A percentile compares a stretch with the other conserved stretches of the same genome.
Evolutionary conservation across 2,797 vertebrate species (phyloP).

Genomic region (Holocentrus rufus): DNA sequence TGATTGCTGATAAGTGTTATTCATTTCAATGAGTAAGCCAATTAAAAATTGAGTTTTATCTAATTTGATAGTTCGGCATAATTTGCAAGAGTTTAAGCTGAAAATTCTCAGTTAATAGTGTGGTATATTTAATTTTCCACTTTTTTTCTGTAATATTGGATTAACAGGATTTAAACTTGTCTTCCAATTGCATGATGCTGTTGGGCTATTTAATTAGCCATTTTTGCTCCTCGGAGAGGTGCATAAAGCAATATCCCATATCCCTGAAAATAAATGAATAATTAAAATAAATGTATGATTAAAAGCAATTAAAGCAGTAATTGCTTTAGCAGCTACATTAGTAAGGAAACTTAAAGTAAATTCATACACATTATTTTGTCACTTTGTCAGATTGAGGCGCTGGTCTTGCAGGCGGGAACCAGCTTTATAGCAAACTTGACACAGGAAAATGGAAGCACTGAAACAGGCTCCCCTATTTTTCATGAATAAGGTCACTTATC

Average conservation of each 20-base stretch:
- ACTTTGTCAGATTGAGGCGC: slow-evolving; percentile 50
- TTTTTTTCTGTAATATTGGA: slow-evolving; percentile 68
- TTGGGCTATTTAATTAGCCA: slow-evolving; percentile 78
- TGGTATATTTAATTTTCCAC: slow-evolving; percentile 79
- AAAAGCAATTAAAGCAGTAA: slow-evolving; percentile 81
- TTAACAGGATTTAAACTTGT: slow-evolving; percentile 80
- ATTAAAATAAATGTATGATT: slow-evolving; percentile 82
- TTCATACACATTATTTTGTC: slow-evolving; percentile 54
- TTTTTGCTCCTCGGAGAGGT: slow-evolving; percentile 71
- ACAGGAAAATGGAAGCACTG: slow-evolving; percentile 70
- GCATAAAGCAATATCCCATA: slow-evolving; percentile 73
- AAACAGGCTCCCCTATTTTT: slow-evolving; percentile 81
- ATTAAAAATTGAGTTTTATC: slow-evolving; percentile 85
- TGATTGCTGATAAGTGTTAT: slow-evolving; percentile 85
- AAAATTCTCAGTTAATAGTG: slow-evolving; percentile 78
- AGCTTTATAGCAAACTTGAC: slow-evolving; percentile 60
- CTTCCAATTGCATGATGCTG: slow-evolving; percentile 73
- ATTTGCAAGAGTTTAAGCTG: slow-evolving; percentile 80
- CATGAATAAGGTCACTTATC: slow-evolving; percentile 94
- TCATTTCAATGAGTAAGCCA: slow-evolving; percentile 84
- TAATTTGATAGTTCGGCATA: slow-evolving; percentile 83
- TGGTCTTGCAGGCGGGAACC: slow-evolving; percentile 59
- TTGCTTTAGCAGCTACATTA: slow-evolving; percentile 73
- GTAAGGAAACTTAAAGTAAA: slow-evolving; percentile 65
- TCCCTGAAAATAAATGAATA: slow-evolving; percentile 79